Percentiles rank a stretch among this genome's conserved stretches.
phyloP scores from a whole-genome alignment of 2,888 invertebrate species.

The Lathronympha strigana region DNA sequence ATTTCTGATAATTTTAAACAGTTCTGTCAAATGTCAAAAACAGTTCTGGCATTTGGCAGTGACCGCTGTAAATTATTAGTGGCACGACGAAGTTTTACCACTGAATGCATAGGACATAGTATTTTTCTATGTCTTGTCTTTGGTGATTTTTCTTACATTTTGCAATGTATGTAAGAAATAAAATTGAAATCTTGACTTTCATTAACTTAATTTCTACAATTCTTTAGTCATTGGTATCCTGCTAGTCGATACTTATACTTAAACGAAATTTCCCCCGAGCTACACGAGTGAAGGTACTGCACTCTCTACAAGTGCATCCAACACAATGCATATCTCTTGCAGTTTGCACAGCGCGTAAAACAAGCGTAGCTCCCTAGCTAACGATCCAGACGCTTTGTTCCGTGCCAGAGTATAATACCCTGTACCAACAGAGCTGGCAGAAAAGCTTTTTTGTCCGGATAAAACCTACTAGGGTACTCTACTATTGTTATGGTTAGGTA shows the following conservation, averaged over 20 bases:
- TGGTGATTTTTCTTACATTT: too few relatives aligned
- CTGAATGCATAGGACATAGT: too few relatives aligned
- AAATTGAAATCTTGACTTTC: too few relatives aligned
- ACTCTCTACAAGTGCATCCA: slow-evolving; percentile 28
- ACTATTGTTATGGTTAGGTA: slow-evolving; percentile 24
- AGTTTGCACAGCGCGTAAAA: slow-evolving; percentile 51
- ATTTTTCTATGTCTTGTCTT: too few relatives aligned
- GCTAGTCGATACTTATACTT: background rate
- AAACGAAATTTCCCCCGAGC: slow-evolving; percentile 27
- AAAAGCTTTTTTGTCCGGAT: slow-evolving; percentile 36
- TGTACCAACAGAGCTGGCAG: slow-evolving; percentile 33
- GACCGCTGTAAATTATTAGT: too few relatives aligned
- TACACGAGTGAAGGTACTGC: slow-evolving; percentile 19
- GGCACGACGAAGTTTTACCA: too few relatives aligned
- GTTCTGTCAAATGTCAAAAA: too few relatives aligned
- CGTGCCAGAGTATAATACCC: slow-evolving; percentile 31
- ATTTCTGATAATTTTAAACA: too few relatives aligned
- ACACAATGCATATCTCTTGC: slow-evolving; percentile 54
- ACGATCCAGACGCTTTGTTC: slow-evolving; percentile 60
- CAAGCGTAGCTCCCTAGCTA: slow-evolving; percentile 46
- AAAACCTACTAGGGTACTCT: slow-evolving; percentile 33
- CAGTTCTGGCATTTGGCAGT: too few relatives aligned
- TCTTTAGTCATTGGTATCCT: background rate
- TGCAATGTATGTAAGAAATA: too few relatives aligned
- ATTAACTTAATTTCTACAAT: too few relatives aligned